Percentiles rank a stretch among this genome's conserved stretches.
Conservation (phyloP, 2,797 vertebrate species). For the Ptychobarbus kaznakovi region DNA sequence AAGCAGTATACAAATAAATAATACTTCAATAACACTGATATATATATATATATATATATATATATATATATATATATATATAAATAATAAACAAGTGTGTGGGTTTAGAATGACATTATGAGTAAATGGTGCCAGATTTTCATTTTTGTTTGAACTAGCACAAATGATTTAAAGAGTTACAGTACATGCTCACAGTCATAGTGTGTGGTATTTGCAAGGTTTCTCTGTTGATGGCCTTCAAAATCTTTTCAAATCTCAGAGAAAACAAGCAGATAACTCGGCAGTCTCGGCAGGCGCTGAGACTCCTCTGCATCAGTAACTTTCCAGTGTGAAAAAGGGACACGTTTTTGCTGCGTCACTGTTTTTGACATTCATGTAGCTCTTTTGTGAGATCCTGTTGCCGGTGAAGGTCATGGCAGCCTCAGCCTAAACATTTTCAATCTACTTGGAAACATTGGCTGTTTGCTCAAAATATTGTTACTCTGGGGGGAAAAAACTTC, state of each 20-base stretch:
- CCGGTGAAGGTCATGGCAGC: not conserved
- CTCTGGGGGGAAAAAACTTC: not conserved
- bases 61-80: too few relatives aligned
- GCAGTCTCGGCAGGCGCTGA: not conserved
- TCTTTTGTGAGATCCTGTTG: not conserved
- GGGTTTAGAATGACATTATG: not conserved
- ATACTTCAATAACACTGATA: not conserved
- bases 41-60: too few relatives aligned
- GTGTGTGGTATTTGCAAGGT: not conserved
- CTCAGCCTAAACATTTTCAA: not conserved
- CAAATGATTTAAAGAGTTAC: not conserved
- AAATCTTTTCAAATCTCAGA: not conserved
- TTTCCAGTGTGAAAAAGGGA: not conserved
- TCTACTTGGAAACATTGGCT: not conserved
- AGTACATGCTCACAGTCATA: not conserved
- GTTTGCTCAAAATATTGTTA: not conserved
- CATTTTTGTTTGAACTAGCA: not conserved
- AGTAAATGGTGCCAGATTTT: not conserved
- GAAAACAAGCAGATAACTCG: not conserved
- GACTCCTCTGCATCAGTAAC: slow-evolving; percentile 14
- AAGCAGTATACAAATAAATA: not conserved
- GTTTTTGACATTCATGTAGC: not conserved
- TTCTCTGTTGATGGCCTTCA: slow-evolving; percentile 11
- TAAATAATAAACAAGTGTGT: not conserved
- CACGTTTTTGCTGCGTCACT: not conserved